Base-by-base conservation (phyloP, 1,140 invertebrate genomes). In the Drosophila tsacasi region DNA sequence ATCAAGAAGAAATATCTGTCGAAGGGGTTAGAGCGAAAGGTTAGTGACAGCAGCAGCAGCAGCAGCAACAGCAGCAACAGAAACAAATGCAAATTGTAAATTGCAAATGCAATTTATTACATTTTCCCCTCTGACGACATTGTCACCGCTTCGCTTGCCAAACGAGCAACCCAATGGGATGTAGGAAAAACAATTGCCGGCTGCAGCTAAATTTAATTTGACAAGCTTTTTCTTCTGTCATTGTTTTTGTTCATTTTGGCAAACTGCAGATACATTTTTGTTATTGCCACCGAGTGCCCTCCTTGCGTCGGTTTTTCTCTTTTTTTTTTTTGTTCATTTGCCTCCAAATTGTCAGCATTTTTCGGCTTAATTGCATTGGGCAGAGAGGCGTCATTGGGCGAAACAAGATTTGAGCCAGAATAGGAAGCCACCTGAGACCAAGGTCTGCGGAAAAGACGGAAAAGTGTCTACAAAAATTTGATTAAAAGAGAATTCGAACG, bases 171-270 rank as follows among this genome's bases (percentile, higher is more conserved):
- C 60, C 39, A 15, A 13, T 50, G 60, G 60, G 60, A 39, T 57
- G 15, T 39, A 57, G 54, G 35, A 66, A 71, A 62, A 73, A 81
- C 76, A 65, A 69, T 62, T 46, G 80, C 64, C 80, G 76, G 67
- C 72, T 77, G 84, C 58, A 74, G 67, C 84, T 89, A 90, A 78
- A 83, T 90, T 81, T 89, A 89, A 84, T 77, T 78, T 84, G 55
- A 80, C 71, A 73, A 73, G 66, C 71, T 63, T 79, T 65, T 71
- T 63, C 35, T 17, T 15, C 6, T 7, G 21, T 25, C 23, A 15
- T 52, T 52, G n/a, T 54, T 55, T 21, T 37, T 55, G 21, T 52
- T 50, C 57, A 40, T 67, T 74, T 63, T 84, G 81, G 67, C 72
- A 79, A 57, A 67, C 64, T 78, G 76, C 50, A 76, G 79, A 81